Conservation (phyloP, 2,797 vertebrate genomes). For the Lepus oiostolus region DNA sequence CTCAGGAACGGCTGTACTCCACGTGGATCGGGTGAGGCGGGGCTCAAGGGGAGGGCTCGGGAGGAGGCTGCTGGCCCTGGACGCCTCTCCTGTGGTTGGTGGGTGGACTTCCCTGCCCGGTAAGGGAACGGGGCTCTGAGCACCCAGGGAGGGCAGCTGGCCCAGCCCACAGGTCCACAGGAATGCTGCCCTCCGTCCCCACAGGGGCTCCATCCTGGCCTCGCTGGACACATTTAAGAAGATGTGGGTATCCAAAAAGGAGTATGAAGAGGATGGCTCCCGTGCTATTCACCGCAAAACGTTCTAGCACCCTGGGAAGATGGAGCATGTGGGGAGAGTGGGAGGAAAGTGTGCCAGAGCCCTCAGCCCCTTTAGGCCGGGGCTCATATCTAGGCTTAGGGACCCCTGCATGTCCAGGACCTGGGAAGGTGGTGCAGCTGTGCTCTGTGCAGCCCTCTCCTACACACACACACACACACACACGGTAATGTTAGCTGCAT, state of each 20-base stretch:
- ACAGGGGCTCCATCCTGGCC: conserved; percentile 94
- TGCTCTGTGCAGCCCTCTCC: conserved; percentile 13
- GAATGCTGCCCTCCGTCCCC: not conserved
- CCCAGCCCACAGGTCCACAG: not conserved
- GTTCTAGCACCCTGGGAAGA: conserved; percentile 88
- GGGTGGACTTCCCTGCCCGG: conserved; percentile 1
- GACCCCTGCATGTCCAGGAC: conserved; percentile 76
- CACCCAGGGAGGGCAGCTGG: fast-evolving
- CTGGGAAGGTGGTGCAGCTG: conserved; percentile 20
- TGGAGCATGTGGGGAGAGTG: not conserved
- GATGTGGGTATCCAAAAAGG: conserved; percentile 97
- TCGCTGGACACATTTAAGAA: conserved; percentile 96
- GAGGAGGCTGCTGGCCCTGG: not conserved
- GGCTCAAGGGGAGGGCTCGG: not conserved
- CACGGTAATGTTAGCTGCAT: conserved; percentile 13
- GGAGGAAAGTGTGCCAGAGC: conserved; percentile 48
- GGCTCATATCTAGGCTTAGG: conserved; percentile 54
- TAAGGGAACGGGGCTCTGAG: not conserved
- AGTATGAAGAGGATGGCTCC: conserved; percentile 94
- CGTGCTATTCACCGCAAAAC: conserved; percentile 96
- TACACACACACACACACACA: not conserved
- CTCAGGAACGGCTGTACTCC: conserved; percentile 95
- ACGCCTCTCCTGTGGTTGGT: not conserved
- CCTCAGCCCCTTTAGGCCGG: conserved; percentile 58
- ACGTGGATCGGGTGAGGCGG: conserved; percentile 95